Evolutionary conservation across 2,113 vertebrate genomes (phyloP), one percentile per base, ranked within the genome.

Genomic region (Chaetops frenatus): DNA sequence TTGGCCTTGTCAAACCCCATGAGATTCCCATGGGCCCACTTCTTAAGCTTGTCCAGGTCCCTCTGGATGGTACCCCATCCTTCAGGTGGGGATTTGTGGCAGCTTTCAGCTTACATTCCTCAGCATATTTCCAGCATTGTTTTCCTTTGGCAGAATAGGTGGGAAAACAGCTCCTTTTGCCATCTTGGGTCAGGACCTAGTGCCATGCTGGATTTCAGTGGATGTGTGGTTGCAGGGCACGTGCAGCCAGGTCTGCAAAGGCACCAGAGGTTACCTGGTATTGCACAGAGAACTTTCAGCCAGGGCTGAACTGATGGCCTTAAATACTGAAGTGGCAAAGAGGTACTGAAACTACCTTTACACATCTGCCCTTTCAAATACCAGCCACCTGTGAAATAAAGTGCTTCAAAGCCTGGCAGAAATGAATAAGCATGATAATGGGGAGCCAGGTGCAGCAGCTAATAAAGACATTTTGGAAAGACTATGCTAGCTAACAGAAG

Each of bases 211-310:
- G 36, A 1, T 28, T 13, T 61, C 11, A 4, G 27, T 5, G 10
- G 9, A 3, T 10, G 0, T 1, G 15, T 31, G 48, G 23, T 8
- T 0, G 1, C 2, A 2, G 61, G 3, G 10, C 8, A 4, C 2
- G 0, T 44, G 28, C 44, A 40, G 66, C 14, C 0, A 0, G 21
- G 23, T 23, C 15, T 24, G 45, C 6, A 33, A 9, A 33, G 9
- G 12, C 13, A 10, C 2, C 2, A 3, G 17, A 33, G 12, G 10
- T 9, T 27, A 2, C 28, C 35, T 45, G 25, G 33, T 18, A 0
- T 4, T 10, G 6, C 38, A 4, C 38, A 4, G 14, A 73, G 48
- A 35, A 6, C 3, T 0, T 17, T 10, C 44, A 45, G 15, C 27
- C n/a, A 44, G 42, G 23, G 28, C 45, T 48, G n/a, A 31, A 81